Evolutionary conservation across 1,140 invertebrate species (phyloP), one percentile per base, ranked within the genome.

Genomic region (Acromyrmex charruanus): DNA sequence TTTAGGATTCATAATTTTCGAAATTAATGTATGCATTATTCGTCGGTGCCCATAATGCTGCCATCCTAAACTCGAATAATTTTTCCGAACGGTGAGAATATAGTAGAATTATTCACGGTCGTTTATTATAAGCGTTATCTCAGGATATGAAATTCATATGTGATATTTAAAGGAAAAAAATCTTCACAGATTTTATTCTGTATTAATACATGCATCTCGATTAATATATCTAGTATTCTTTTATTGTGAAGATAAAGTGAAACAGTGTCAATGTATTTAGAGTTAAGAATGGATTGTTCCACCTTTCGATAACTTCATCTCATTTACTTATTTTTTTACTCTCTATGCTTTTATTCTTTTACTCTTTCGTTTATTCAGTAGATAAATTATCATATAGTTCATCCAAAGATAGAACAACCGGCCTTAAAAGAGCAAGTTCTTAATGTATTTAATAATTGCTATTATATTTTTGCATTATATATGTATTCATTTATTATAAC

Each of bases 1-100:
- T 69, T 21, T 21, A 10, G 9, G 1, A 55, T 49, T 25, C 9
- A 69, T 16, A 35, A 69, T 55, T 80, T 31, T 0, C 1, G 55
- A 69, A 80, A 80, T 80, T 80, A 80, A 80, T 18, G 68, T n/a
- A 68, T 53, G 18, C 28, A 79, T 35, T 69, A 69, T 55, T 69
- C 28, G n/a, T 21, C 10, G 16, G n/a, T 12, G 16, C 14, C 39
- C 58, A 65, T 53, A 79, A 79, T n/a, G 51, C 31, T 6, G n/a
- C 1, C n/a, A 69, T 39, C 39, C 16, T 44, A 16, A 72, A 31
- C 21, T 72, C 71, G 21, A 28, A 49, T 82, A 72, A 82, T 59
- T 82, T 82, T 82, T 72, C 44, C 25, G 5, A 72, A 72, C 44
- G 18, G 31, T 16, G 35, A 71, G 35, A 71, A 69, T 58, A 68